Evolutionary conservation across 1,140 invertebrate genomes (phyloP).

Genomic region (Hormaphis cornu): DNA sequence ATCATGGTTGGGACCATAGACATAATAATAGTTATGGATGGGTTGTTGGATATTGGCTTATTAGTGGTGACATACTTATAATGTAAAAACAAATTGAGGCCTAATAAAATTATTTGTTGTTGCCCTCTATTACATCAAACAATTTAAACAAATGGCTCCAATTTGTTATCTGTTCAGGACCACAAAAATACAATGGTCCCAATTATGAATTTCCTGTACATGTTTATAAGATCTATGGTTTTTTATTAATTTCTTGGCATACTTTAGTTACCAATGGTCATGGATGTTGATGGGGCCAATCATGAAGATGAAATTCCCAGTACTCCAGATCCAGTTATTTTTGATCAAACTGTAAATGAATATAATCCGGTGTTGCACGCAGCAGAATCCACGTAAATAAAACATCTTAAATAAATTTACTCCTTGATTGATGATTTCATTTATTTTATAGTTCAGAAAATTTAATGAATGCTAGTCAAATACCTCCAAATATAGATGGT

Average conservation of each 20-base stretch:
- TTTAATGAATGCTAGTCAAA: constrained; percentile 7
- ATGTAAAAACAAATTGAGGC: too few relatives aligned
- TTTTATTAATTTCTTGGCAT: neutral
- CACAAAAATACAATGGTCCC: too few relatives aligned
- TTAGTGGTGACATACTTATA: too few relatives aligned
- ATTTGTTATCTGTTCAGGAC: too few relatives aligned
- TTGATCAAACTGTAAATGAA: constrained; percentile 8
- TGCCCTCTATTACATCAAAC: too few relatives aligned
- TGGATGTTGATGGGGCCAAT: neutral
- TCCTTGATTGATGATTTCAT: neutral
- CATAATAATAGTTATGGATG: too few relatives aligned
- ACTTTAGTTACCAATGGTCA: neutral
- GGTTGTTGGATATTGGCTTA: too few relatives aligned
- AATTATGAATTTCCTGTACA: too few relatives aligned
- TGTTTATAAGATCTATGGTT: too few relatives aligned
- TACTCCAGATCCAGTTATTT: constrained; percentile 3
- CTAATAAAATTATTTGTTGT: too few relatives aligned
- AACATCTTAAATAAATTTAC: neutral
- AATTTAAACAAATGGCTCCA: too few relatives aligned
- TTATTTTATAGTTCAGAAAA: constrained; percentile 7
- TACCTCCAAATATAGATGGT: neutral
- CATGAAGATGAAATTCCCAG: neutral
- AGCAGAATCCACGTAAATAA: neutral
- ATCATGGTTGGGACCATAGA: too few relatives aligned
- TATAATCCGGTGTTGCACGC: neutral